Percentiles rank a stretch among this genome's conserved stretches.
Conservation (phyloP, 1,140 invertebrate species). For the Stegodyphus dumicola region DNA sequence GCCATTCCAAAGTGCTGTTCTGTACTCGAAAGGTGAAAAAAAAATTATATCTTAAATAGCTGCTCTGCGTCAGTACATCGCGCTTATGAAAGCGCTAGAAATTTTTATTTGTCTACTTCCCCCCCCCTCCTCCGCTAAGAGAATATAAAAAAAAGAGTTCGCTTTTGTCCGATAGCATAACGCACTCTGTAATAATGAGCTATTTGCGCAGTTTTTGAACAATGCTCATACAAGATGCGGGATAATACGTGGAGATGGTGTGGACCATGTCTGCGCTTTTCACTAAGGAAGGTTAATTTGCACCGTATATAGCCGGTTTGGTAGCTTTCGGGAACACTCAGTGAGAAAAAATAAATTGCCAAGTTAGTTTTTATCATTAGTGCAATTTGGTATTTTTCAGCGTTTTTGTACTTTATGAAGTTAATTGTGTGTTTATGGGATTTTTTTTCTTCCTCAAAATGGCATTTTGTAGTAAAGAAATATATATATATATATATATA, state of each 20-base stretch:
- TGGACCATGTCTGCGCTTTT: conserved; percentile 2
- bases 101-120: background rate
- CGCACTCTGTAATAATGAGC: conserved; percentile 51
- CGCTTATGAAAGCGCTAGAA: background rate
- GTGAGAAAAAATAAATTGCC: background rate
- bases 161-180: conserved; percentile 10
- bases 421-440: conserved; percentile 19
- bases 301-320: background rate
- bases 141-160: background rate
- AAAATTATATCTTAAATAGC: conserved; percentile 26
- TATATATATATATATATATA: too few relatives aligned
- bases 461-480: too few relatives aligned
- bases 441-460: too few relatives aligned
- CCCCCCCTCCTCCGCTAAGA: background rate
- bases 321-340: background rate
- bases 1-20: background rate
- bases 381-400: background rate
- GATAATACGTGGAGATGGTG: conserved; percentile 2
- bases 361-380: conserved; percentile 10
- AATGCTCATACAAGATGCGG: conserved; percentile 29
- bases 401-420: background rate
- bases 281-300: conserved; percentile 5
- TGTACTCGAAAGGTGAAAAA: too few relatives aligned
- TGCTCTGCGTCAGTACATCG: background rate
- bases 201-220: conserved; percentile 37